Base-by-base conservation (phyloP, 2,888 invertebrate genomes). In the Tinea trinotella region DNA sequence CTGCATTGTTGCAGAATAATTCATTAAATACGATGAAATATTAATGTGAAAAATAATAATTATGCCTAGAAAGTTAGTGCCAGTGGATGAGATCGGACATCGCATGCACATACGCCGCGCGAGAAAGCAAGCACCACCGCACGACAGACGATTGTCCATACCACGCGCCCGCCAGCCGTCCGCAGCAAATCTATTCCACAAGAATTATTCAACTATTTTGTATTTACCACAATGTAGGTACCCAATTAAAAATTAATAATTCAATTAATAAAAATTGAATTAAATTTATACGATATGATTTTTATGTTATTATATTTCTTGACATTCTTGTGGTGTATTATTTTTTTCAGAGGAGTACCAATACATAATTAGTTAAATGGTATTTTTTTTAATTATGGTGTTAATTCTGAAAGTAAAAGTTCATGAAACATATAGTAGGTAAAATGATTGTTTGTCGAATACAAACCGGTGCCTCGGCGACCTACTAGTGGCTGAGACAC, bases 1-100 rank as follows among this genome's bases (percentile, higher is more conserved):
- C n/a, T 13, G 40, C 40, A 40, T 13, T 40, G 13, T 40, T 40
- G 13, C 1, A 13, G 40, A 13, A 13, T 40, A 40, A 40, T 40
- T 52, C 52, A 35, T 52, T 18, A 35, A 15, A 24, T 13, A 15
- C 24, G 50, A 83, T 82, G 71, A 77, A 85, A 82, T 82, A 84
- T 83, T 83, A 78, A 84, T 84, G 83, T 71, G 74, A 78, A 80
- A 76, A 75, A 75, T 81, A 83, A 82, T 84, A 80, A 76, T 79
- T 59, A 57, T 83, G 79, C 80, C 79, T 85, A 84, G 85, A 85
- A 85, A 85, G 85, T 85, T 81, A 68, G 74, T 71, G 68, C 71
- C 69, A 72, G 68, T 71, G 65, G 74, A 67, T 69, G 75, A 80
- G 77, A 80, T 78, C 75, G 72, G 74, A 76, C 78, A 77, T 82